Base-by-base conservation (phyloP, 2,113 vertebrate genomes). In the Prionailurus viverrinus region DNA sequence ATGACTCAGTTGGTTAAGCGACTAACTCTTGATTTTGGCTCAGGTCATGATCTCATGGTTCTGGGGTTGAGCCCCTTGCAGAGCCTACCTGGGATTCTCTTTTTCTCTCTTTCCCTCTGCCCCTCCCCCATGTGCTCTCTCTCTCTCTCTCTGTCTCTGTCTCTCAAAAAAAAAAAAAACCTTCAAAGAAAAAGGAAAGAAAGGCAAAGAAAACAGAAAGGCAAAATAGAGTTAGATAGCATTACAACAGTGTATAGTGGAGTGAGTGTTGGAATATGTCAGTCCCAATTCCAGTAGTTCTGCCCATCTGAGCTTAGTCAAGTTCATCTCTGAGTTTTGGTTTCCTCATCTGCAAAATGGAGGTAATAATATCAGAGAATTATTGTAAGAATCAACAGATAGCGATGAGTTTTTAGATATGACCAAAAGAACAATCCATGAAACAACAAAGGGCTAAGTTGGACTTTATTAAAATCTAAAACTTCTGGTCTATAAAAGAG, bases 151-250 rank as follows among this genome's bases (percentile, higher is more conserved):
- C 5, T 41, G 41, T 41, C 53, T 55, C 16, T 55, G 1, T 58
- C 55, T 58, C 55, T 58, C 55, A 58, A 58, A 58, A 58, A 21
- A 21, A 81, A 85, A 95, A 31, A 79, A 68, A 97, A 15, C 1
- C 0, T 96, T 96, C 45, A 96, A 18, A 45, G 58, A 39, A 36
- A 94, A 94, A 90, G 36, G 27, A 78, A 90, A 89, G n/a, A 84
- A 82, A 74, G 18, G 13, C n/a, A 83, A 68, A 53, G 39, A 73
- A 93, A 74, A 63, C 15, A 36, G 76, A 91, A 93, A 94, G 53
- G 9, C 69, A 68, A 53, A 88, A 29, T 55, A 80, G 78, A 51
- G 45, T 80, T 53, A 74, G 69, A 55, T 33, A 91, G 36, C 61
- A 68, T 18, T 1, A n/a, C 6, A 48, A 53, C 36, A 39, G 8